These are phyloP conservation scores for Allolobophora icterica DNA, from an alignment of 2,888 invertebrate species.

Conservation along the genomic window DNA sequence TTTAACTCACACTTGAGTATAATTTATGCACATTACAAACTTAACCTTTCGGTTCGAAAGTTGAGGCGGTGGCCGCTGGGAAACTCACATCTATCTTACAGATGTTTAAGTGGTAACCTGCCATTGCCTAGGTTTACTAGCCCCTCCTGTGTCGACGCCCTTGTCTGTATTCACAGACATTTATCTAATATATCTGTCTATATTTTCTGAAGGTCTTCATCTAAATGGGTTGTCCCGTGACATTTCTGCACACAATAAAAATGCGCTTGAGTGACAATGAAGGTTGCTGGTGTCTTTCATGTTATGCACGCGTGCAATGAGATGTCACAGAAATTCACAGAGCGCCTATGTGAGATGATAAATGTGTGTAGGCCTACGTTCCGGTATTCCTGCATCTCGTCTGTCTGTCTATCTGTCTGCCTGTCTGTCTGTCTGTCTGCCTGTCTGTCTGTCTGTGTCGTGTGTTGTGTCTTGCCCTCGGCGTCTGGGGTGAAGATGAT, in stretches of 20 bases:
- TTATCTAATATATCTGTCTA: neutral
- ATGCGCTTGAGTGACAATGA: neutral
- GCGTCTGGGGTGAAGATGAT: neutral
- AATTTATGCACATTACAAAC: neutral
- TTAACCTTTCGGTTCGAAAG: neutral
- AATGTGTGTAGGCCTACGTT: neutral
- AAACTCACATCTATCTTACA: neutral
- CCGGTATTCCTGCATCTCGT: neutral
- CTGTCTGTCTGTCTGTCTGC: too few relatives aligned
- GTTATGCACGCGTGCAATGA: neutral
- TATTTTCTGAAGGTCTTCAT: neutral
- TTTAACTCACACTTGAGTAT: too few relatives aligned
- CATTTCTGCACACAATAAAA: neutral
- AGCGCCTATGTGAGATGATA: neutral
- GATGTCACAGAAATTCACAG: neutral
- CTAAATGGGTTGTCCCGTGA: neutral
- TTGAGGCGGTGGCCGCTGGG: neutral
- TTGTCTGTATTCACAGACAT: neutral
- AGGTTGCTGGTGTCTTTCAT: neutral
- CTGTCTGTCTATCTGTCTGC: neutral
- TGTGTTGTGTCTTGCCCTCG: neutral
- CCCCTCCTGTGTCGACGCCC: neutral
- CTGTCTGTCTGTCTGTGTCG: neutral
- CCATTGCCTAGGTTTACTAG: too few relatives aligned
- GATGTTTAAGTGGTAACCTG: neutral